These are phyloP conservation scores for Brachionus angularis DNA, from an alignment of 1,140 invertebrate species.

Conservation along the genomic window DNA sequence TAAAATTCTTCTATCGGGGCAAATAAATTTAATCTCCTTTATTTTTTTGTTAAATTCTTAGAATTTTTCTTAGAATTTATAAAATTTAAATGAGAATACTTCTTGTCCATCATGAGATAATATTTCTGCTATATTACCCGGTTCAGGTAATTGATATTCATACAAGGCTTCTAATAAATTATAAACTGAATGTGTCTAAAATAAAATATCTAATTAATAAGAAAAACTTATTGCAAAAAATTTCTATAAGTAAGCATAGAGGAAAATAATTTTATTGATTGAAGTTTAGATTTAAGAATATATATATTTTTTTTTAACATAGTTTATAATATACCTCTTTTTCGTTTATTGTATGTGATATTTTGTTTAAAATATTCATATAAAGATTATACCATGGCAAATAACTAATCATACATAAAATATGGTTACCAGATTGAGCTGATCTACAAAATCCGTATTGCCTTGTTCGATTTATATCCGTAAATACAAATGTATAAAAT, in stretches of 20 bases:
- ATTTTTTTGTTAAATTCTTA: neutral
- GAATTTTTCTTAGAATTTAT: too few relatives aligned
- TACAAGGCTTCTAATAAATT: conserved; percentile 41
- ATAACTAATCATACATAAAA: conserved; percentile 34
- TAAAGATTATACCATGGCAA: conserved; percentile 42
- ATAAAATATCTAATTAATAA: neutral
- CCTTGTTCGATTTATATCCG: conserved; percentile 28
- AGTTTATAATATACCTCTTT: conserved; percentile 25
- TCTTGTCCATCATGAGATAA: conserved; percentile 40
- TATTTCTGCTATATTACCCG: conserved; percentile 14
- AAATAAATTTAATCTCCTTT: conserved; percentile 20
- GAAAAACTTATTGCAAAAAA: neutral
- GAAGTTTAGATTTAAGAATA: too few relatives aligned
- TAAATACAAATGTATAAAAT: conserved; percentile 41
- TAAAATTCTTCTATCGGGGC: conserved; percentile 23
- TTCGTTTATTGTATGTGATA: conserved; percentile 31
- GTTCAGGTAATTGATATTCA: conserved; percentile 32
- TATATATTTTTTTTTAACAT: too few relatives aligned
- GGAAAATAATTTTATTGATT: too few relatives aligned
- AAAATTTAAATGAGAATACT: neutral
- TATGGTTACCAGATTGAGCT: conserved; percentile 24
- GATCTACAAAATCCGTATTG: conserved; percentile 38
- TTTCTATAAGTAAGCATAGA: neutral
- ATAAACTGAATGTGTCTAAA: conserved; percentile 32
- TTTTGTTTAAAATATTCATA: conserved; percentile 31